phyloP scores from a whole-genome alignment of 1,140 invertebrate genomes.

The Theocolax elegans region DNA sequence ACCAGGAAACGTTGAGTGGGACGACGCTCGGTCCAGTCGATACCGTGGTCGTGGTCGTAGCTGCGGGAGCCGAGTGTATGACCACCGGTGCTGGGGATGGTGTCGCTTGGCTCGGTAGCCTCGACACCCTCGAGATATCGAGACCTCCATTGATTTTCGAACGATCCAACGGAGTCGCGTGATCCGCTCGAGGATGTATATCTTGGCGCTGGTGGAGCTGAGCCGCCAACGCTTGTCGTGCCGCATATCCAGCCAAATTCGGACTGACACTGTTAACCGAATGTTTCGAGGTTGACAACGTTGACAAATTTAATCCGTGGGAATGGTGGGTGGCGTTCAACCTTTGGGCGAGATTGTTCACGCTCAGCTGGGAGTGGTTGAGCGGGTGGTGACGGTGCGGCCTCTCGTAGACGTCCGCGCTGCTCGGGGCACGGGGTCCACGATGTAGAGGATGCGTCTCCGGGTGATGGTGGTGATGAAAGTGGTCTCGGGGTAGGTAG shows the following conservation, averaged over 20 bases:
- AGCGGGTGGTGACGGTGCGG: conserved; percentile 54
- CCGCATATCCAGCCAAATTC: conserved; percentile 10
- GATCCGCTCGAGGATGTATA: conserved; percentile 40
- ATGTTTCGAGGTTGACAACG: conserved; percentile 76
- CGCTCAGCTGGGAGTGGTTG: conserved; percentile 63
- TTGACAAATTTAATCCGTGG: conserved; percentile 76
- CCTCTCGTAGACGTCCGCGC: conserved; percentile 61
- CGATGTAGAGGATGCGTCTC: conserved; percentile 19
- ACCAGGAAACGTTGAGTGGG: conserved; percentile 68
- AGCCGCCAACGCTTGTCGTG: not conserved
- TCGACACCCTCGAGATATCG: conserved; percentile 66
- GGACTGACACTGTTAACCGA: conserved; percentile 74
- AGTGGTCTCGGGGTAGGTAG: conserved; percentile 42
- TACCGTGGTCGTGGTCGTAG: conserved; percentile 34
- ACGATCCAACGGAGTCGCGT: conserved; percentile 46
- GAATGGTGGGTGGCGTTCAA: conserved; percentile 66
- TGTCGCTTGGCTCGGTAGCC: conserved; percentile 60
- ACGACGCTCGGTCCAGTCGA: conserved; percentile 52
- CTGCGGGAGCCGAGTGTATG: not conserved
- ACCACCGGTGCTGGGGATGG: conserved; percentile 59
- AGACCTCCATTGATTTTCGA: conserved; percentile 67
- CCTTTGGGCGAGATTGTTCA: conserved; percentile 62
- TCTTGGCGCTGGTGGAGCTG: conserved; percentile 45
- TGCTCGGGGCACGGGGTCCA: conserved; percentile 54
- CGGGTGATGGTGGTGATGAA: conserved; percentile 26